Conservation (phyloP, 1,140 invertebrate genomes). For the Scaptomyza montana region DNA sequence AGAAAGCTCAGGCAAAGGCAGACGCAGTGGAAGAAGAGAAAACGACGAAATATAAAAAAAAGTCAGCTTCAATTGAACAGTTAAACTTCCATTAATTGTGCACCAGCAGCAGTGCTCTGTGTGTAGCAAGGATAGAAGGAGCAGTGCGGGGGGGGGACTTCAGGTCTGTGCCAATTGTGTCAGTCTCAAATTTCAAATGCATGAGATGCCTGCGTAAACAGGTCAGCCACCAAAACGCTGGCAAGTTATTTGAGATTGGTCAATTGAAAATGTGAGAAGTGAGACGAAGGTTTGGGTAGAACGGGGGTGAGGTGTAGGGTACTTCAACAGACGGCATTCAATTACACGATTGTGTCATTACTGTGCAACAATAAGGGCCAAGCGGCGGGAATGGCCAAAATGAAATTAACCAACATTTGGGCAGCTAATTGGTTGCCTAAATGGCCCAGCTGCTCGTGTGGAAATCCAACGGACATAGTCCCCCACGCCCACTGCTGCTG, state of each 20-base stretch:
- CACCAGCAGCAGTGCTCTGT: constrained; percentile 38
- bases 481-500: neutral
- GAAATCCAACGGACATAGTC: constrained; percentile 55
- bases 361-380: constrained; percentile 47
- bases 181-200: constrained; percentile 79
- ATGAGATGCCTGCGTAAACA: constrained; percentile 74
- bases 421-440: constrained; percentile 79
- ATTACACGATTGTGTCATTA: constrained; percentile 81
- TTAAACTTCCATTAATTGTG: constrained; percentile 83
- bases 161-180: constrained; percentile 62
- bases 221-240: constrained; percentile 66
- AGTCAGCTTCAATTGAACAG: constrained; percentile 80
- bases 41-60: constrained; percentile 36
- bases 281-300: neutral
- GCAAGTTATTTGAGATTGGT: constrained; percentile 43
- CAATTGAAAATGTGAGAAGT: constrained; percentile 29
- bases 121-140: neutral
- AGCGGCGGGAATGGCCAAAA: neutral
- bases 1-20: neutral
- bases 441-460: constrained; percentile 76
- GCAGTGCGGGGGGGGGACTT: neutral
- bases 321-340: constrained; percentile 47
- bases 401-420: constrained; percentile 81
- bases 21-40: neutral
- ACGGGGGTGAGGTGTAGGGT: neutral